Percentiles rank a stretch among this genome's conserved stretches.
Conservation (phyloP, 1,140 invertebrate species). For the Scaptodrosophila lebanonensis region DNA sequence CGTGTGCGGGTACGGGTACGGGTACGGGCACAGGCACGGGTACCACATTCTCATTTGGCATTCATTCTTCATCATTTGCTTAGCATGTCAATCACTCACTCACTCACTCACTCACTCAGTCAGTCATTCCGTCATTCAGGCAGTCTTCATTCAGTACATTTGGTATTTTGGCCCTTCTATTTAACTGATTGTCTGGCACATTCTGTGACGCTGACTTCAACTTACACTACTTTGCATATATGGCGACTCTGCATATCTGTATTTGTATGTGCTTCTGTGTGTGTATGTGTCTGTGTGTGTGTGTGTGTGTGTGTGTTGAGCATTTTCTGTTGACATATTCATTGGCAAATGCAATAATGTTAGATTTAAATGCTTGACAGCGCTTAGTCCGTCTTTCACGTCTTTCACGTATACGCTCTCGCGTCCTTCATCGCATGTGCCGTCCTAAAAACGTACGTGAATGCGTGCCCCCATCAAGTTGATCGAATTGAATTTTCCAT, state of each 20-base stretch:
- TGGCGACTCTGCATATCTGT: slow-evolving; percentile 4
- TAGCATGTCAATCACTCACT: slow-evolving; percentile 58
- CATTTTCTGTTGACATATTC: slow-evolving; percentile 72
- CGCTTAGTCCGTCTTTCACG: slow-evolving; percentile 47
- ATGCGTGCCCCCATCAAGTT: too few species aligned
- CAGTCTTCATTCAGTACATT: slow-evolving; percentile 32
- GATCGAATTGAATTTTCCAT: slow-evolving; percentile 63
- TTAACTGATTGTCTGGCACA: slow-evolving; percentile 60
- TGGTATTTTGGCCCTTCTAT: slow-evolving; percentile 57
- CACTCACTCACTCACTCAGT: slow-evolving; percentile 34
- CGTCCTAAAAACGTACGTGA: too few species aligned
- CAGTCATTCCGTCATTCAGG: too few species aligned
- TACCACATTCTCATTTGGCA: slow-evolving; percentile 70
- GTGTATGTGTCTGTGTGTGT: not conserved
- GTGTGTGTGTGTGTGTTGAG: slow-evolving; percentile 28
- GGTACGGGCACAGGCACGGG: too few species aligned
- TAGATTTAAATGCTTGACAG: slow-evolving; percentile 64
- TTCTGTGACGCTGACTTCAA: not conserved
- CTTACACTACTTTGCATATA: slow-evolving; percentile 6
- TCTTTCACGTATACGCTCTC: too few species aligned
- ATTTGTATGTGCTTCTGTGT: not conserved
- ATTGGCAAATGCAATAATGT: slow-evolving; percentile 70
- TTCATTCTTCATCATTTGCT: slow-evolving; percentile 75
- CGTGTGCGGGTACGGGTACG: too few species aligned
- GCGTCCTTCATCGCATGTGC: too few species aligned